phyloP scores from a whole-genome alignment of 2,113 vertebrate species.

The Epinephelus fuscoguttatus region DNA sequence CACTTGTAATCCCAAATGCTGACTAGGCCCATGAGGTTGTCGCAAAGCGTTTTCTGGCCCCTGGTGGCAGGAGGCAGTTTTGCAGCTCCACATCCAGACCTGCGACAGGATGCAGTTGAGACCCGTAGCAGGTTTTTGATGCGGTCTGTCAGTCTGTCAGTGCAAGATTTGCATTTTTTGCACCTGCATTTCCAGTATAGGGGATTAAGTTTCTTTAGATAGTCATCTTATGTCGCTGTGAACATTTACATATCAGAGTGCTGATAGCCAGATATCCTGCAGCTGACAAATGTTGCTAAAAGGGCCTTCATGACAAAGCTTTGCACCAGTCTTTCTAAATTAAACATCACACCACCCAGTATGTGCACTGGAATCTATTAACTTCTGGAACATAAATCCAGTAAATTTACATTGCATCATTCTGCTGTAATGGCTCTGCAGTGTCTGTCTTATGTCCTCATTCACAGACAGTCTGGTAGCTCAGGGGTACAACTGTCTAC shows the following conservation, averaged over 20 bases:
- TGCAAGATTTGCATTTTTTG: neutral
- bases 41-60: constrained; percentile 42
- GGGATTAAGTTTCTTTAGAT: neutral
- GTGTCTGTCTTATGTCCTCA: neutral
- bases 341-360: neutral
- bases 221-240: neutral
- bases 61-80: constrained; percentile 24
- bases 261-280: neutral
- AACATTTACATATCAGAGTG: neutral
- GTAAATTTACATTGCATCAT: neutral
- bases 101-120: neutral
- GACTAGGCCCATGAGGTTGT: neutral
- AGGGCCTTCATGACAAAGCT: neutral
- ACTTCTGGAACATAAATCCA: neutral
- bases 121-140: neutral
- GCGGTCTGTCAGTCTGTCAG: no score
- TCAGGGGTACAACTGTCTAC: neutral
- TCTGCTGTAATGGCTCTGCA: neutral
- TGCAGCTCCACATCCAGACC: neutral
- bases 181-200: neutral
- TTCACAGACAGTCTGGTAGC: neutral
- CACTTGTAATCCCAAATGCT: neutral
- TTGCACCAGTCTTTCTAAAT: neutral
- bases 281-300: neutral
- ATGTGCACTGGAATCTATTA: neutral